Percentiles rank a stretch among this genome's conserved stretches.
Conservation (phyloP, 2,113 vertebrate species). For the Potamarius usumacintae region DNA sequence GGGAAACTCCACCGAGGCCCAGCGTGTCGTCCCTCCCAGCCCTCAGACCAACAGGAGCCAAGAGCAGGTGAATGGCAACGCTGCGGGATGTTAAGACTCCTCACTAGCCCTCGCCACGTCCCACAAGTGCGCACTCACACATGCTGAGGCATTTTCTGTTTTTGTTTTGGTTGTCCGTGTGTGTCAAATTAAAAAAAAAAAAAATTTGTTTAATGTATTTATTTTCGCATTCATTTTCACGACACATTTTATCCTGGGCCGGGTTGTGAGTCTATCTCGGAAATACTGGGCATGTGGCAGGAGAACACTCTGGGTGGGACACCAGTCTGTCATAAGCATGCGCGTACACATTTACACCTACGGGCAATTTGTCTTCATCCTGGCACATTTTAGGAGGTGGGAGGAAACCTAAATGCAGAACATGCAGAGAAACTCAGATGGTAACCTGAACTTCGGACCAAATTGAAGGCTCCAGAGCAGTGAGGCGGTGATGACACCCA, state of each 20-base stretch:
- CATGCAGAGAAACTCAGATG: neutral
- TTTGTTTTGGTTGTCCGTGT: neutral
- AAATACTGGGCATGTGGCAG: neutral
- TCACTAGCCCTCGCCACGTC: neutral
- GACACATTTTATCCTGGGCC: neutral
- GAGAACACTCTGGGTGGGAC: neutral
- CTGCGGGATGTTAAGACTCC: constrained; percentile 64
- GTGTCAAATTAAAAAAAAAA: neutral
- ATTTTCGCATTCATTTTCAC: constrained; percentile 54
- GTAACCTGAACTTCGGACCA: neutral
- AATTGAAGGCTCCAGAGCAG: neutral
- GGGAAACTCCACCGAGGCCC: constrained; percentile 79
- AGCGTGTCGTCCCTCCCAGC: constrained; percentile 44
- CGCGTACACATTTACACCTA: neutral
- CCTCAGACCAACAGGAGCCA: constrained; percentile 47
- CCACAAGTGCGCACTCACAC: neutral
- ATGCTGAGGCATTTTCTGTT: constrained; percentile 43
- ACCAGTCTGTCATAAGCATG: neutral
- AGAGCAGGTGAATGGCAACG: constrained; percentile 66
- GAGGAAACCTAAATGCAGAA: neutral
- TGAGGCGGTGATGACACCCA: neutral
- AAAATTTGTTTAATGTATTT: neutral
- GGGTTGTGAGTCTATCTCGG: neutral
- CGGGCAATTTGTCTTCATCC: neutral
- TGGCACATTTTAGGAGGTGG: neutral